phyloP scores from a whole-genome alignment of 92 coral and sea anemone species.

The Isaurus tuberculatus region DNA sequence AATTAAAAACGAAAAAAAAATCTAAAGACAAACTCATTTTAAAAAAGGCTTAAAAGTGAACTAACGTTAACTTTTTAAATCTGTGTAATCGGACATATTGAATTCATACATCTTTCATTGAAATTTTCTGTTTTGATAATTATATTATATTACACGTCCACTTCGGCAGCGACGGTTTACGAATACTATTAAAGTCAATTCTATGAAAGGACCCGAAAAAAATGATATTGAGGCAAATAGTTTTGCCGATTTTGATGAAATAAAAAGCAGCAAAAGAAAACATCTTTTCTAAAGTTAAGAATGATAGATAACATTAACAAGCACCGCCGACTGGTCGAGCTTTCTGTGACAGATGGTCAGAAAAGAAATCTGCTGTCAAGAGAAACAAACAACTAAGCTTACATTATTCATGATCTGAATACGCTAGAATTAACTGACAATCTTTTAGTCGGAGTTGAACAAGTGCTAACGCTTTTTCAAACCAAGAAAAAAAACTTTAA shows the following conservation, averaged over 20 bases:
- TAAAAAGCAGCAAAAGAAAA: background rate
- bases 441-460: background rate
- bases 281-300: background rate
- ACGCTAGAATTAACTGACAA: background rate
- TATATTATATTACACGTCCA: background rate
- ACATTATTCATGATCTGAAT: constrained; percentile 5
- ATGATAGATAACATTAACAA: background rate
- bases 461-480: background rate
- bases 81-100: constrained; percentile 12
- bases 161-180: background rate
- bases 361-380: constrained; percentile 25
- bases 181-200: background rate
- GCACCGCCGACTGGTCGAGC: background rate
- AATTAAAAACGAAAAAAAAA: background rate
- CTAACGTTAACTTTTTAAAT: constrained; percentile 7
- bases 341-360: constrained; percentile 43
- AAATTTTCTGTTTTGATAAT: background rate
- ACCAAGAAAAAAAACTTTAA: background rate
- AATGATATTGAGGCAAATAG: background rate
- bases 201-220: background rate
- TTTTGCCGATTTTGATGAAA: background rate
- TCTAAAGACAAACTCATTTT: background rate
- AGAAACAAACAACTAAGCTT: background rate
- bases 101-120: background rate
- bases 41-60: background rate